Base-by-base conservation (phyloP, 2,888 invertebrate species). In the Hoplodrina blanda region DNA sequence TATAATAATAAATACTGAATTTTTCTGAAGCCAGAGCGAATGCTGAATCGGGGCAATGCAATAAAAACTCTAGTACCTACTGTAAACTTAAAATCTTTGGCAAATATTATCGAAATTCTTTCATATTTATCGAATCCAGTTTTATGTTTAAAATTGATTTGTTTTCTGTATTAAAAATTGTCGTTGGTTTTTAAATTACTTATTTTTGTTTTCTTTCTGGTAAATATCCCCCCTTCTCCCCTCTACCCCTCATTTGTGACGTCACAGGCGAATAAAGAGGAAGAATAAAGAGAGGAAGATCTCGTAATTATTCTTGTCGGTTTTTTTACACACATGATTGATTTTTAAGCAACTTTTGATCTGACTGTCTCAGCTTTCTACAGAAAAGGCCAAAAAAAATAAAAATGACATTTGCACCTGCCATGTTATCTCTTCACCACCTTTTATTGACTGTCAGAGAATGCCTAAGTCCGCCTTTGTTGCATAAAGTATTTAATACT, bases 51-150 rank as follows among this genome's bases (percentile, higher is more conserved):
- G 76, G 41, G 56, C 76, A 25, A 19, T 44, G 76, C 25, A 66
- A 80, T 80, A 76, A 80, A 75, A 77, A 46, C 44, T 25, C 13
- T 6, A 79, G 62, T 44, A 80, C 20, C 44, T 55, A 69, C 64
- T 62, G 62, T 65, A 63, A 78, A 78, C 59, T 78, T 69, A 62
- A 75, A 75, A 63, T 80, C 59, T 65, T 69, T 69, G 62, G 69
- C 65, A 65, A 69, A 76, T 76, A 69, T 56, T 69, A 69, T 62
- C 17, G 8, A 52, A 59, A 44, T 56, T 79, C 63, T 61, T 54
- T 46, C 37, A 57, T 75, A 17, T 75, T 63, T 76, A 76, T 61
- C 17, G 76, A 61, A 20, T 53, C n/a, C 59, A 65, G 33, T 79
- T 64, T 68, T 69, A 74, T 68, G 67, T 49, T 54, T 57, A 20